Conservation (phyloP, 2,888 invertebrate genomes). For the Panopea generosa region DNA sequence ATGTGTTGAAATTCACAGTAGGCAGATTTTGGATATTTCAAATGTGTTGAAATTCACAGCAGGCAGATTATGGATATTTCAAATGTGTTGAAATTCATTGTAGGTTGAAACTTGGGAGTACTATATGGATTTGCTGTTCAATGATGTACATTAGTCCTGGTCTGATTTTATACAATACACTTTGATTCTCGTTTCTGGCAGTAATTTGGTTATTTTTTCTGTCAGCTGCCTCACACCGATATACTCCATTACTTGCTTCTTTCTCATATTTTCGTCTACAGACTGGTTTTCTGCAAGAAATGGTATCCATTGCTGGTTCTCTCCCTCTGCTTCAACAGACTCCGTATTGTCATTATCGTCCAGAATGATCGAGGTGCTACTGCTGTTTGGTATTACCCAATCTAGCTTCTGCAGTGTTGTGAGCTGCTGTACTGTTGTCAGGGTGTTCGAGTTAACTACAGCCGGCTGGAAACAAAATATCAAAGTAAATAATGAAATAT, state of each 20-base stretch:
- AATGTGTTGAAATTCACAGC: no score
- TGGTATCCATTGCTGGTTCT: conserved; percentile 62
- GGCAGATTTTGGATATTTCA: no score
- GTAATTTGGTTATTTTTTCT: conserved; percentile 56
- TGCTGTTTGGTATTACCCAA: conserved; percentile 69
- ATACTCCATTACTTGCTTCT: conserved; percentile 50
- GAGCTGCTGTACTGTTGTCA: conserved; percentile 65
- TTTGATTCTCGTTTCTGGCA: conserved; percentile 64
- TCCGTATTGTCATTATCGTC: conserved; percentile 54
- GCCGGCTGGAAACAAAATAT: conserved; percentile 62
- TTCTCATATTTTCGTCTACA: neutral
- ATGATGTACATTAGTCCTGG: no score
- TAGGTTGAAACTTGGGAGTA: no score
- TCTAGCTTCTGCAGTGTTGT: conserved; percentile 62
- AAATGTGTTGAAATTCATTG: no score
- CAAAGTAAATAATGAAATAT: neutral
- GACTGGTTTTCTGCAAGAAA: conserved; percentile 34
- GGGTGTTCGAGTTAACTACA: conserved; percentile 71
- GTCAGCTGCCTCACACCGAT: conserved; percentile 66
- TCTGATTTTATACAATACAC: conserved; percentile 45
- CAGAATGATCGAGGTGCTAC: conserved; percentile 60
- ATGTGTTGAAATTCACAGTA: no score
- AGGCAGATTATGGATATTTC: no score
- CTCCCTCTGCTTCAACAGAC: neutral
- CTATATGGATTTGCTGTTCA: no score